These are phyloP conservation scores for Dermatemys mawii DNA, from an alignment of 2,113 vertebrate species.

Conservation along the genomic window DNA sequence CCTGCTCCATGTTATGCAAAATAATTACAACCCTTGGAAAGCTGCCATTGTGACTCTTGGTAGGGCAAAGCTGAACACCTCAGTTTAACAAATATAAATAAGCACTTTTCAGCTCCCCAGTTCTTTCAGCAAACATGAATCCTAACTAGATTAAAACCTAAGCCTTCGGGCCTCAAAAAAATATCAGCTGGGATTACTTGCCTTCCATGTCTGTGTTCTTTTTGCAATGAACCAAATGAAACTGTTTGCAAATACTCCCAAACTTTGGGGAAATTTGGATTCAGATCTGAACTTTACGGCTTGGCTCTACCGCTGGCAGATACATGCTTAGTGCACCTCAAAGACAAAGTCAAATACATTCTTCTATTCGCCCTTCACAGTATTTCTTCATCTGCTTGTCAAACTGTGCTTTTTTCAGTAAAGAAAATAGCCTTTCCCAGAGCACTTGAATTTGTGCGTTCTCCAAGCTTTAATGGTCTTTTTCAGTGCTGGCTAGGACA, in stretches of 20 bases:
- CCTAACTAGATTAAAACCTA: not conserved
- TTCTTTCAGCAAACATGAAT: conserved; percentile 29
- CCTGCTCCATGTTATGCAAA: not conserved
- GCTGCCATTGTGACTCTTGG: not conserved
- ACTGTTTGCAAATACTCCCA: not conserved
- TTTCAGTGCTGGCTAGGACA: conserved; percentile 54
- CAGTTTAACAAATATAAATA: not conserved
- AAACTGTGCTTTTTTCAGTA: not conserved
- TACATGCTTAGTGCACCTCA: not conserved
- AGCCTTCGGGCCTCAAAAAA: conserved; percentile 22
- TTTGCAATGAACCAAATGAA: not conserved
- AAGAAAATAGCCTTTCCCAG: conserved; percentile 46
- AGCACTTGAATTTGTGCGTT: conserved; percentile 42
- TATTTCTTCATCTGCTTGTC: not conserved
- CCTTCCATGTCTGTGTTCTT: not conserved
- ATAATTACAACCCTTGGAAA: conserved; percentile 16
- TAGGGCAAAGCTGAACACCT: not conserved
- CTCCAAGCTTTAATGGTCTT: conserved; percentile 62
- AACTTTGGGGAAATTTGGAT: not conserved
- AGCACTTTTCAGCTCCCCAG: conserved; percentile 21
- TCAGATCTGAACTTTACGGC: not conserved
- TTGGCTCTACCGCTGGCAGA: not conserved
- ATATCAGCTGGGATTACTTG: conserved; percentile 5
- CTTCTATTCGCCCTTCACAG: not conserved
- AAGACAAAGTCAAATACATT: not conserved